Evolutionary conservation across 2,888 invertebrate species (phyloP).

Genomic region (Trissolcus brochymenae): DNA sequence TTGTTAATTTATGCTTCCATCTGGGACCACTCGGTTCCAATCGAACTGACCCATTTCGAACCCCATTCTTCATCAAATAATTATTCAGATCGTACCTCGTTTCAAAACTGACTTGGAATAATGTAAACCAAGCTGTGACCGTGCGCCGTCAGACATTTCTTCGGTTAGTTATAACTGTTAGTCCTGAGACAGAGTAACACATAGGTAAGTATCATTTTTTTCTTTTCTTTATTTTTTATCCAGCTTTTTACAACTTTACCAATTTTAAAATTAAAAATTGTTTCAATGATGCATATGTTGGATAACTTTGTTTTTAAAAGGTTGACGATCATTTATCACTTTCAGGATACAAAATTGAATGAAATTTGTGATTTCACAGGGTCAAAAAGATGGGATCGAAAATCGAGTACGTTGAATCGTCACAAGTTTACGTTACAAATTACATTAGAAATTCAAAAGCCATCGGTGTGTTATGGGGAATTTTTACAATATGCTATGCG

Average conservation of each 20-base stretch:
- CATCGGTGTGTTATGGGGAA: constrained; percentile 97
- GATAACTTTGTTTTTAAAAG: too few relatives aligned
- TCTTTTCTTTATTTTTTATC: too few relatives aligned
- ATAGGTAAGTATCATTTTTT: too few relatives aligned
- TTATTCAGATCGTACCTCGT: too few relatives aligned
- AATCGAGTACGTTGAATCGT: constrained; percentile 94
- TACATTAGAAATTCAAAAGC: constrained; percentile 95
- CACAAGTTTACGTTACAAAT: constrained; percentile 92
- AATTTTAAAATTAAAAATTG: too few relatives aligned
- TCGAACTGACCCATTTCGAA: background rate
- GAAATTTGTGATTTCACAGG: constrained; percentile 2
- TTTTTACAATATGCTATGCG: constrained; percentile 97
- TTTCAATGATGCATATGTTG: background rate
- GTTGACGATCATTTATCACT: too few relatives aligned
- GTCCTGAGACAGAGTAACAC: too few relatives aligned
- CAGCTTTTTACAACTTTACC: too few relatives aligned
- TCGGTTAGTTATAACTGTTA: too few relatives aligned
- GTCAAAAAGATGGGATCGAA: constrained; percentile 86
- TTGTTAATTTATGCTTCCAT: background rate
- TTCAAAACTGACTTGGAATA: background rate
- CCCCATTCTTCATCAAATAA: too few relatives aligned
- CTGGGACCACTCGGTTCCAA: background rate
- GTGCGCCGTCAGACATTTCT: too few relatives aligned
- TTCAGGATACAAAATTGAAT: too few relatives aligned
- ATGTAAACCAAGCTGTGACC: background rate